Conservation (phyloP, 2,888 invertebrate species). For the Ormyrus rosae region DNA sequence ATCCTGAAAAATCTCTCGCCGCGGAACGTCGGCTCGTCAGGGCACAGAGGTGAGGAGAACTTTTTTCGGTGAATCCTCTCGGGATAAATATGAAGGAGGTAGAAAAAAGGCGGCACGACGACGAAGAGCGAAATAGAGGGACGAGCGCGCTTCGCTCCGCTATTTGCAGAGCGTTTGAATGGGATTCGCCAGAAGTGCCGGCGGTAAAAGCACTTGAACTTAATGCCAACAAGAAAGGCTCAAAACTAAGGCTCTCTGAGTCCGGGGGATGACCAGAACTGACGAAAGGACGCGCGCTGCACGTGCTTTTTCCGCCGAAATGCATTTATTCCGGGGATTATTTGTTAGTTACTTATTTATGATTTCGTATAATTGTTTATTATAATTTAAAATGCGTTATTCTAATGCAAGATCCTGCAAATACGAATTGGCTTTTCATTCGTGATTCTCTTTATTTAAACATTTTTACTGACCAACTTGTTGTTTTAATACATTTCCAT, state of each 20-base stretch:
- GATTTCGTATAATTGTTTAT: no score
- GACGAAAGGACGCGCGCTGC: neutral
- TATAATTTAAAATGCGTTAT: no score
- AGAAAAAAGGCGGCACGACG: conserved; percentile 9
- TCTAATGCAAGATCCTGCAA: no score
- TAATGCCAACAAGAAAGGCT: conserved; percentile 56
- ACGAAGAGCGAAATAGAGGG: conserved; percentile 9
- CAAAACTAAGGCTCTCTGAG: conserved; percentile 43
- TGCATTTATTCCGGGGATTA: no score
- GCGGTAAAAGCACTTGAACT: conserved; percentile 55
- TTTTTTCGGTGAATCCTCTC: conserved; percentile 40
- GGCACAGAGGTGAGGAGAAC: neutral
- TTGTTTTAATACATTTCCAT: no score
- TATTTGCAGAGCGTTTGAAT: conserved; percentile 52
- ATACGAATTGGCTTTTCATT: no score
- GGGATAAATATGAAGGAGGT: conserved; percentile 41
- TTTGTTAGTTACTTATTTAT: no score
- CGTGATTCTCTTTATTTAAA: no score
- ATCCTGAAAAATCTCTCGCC: conserved; percentile 13
- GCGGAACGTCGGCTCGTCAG: neutral
- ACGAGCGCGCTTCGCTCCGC: conserved; percentile 13
- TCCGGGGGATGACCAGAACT: neutral
- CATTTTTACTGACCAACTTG: no score
- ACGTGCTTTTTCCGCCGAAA: neutral
- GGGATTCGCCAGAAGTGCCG: conserved; percentile 46